A percentile compares a stretch with the other conserved stretches of the same genome.
phyloP scores from a whole-genome alignment of 2,113 vertebrate genomes.

The Arenaria interpres region DNA sequence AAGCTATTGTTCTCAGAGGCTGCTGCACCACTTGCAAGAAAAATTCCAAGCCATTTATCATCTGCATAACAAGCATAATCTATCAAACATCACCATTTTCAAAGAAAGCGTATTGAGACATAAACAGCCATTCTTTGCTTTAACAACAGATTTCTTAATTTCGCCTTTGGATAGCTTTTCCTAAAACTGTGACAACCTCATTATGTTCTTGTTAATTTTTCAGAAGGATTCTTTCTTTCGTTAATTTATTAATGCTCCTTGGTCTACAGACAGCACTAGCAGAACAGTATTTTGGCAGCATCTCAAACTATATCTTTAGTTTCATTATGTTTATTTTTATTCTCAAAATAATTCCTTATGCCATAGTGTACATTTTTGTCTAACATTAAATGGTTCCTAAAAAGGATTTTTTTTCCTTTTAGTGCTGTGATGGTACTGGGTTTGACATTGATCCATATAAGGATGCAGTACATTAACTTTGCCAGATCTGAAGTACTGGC shows the following conservation, averaged over 20 bases:
- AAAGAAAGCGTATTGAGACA: background rate
- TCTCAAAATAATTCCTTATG: slow-evolving; percentile 19
- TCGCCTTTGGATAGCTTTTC: background rate
- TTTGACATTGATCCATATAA: background rate
- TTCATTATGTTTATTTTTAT: background rate
- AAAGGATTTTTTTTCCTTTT: background rate
- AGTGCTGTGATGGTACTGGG: background rate
- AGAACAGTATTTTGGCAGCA: background rate
- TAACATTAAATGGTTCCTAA: background rate
- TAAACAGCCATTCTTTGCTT: background rate
- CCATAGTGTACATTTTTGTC: background rate
- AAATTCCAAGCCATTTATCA: background rate
- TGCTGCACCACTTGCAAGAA: background rate
- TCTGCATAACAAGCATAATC: background rate
- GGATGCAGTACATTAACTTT: background rate
- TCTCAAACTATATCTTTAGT: background rate
- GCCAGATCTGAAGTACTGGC: background rate
- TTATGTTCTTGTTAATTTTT: background rate
- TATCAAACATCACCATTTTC: background rate
- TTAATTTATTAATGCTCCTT: background rate
- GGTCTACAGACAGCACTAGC: background rate
- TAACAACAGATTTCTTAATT: background rate
- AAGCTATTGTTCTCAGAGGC: background rate
- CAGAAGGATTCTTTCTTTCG: background rate
- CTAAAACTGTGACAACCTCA: background rate